These are phyloP conservation scores for Watsonalla cultraria DNA, from an alignment of 2,888 invertebrate species.

Conservation along the genomic window DNA sequence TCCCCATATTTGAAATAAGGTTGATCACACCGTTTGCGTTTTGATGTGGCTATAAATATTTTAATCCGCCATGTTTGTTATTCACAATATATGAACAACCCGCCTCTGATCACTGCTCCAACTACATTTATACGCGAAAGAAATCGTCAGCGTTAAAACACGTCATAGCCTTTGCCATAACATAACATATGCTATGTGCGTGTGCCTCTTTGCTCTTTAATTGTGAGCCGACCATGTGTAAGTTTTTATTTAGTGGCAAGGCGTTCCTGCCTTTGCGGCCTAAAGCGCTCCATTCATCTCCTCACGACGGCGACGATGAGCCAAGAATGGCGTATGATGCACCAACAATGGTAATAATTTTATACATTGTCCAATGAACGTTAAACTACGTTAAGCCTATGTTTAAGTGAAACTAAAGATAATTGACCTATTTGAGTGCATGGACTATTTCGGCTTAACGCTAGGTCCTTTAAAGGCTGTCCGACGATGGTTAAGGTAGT, in stretches of 20 bases:
- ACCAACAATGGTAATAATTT: conserved; percentile 52
- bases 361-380: conserved; percentile 17
- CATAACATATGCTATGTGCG: conserved; percentile 1
- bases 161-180: too few species aligned
- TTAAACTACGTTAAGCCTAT: conserved; percentile 1
- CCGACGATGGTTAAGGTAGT: neutral
- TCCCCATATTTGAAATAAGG: too few species aligned
- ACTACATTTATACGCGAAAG: conserved; percentile 47
- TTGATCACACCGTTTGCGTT: too few species aligned
- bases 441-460: conserved; percentile 11
- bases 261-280: conserved; percentile 2
- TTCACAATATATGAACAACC: too few species aligned
- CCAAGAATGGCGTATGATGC: conserved; percentile 50
- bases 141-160: too few species aligned
- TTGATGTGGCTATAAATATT: too few species aligned
- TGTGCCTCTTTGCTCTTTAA: too few species aligned
- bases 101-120: conserved; percentile 7
- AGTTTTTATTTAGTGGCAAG: too few species aligned
- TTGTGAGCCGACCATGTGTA: too few species aligned
- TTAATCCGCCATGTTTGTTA: too few species aligned
- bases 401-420: conserved; percentile 6
- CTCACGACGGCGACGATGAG: conserved; percentile 32
- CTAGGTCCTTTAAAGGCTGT: conserved; percentile 8
- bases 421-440: conserved; percentile 11
- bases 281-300: conserved; percentile 46